Evolutionary conservation across 2,797 vertebrate genomes (phyloP), one percentile per base, ranked within the genome.

Genomic region (Lindbergichthys nudifrons): DNA sequence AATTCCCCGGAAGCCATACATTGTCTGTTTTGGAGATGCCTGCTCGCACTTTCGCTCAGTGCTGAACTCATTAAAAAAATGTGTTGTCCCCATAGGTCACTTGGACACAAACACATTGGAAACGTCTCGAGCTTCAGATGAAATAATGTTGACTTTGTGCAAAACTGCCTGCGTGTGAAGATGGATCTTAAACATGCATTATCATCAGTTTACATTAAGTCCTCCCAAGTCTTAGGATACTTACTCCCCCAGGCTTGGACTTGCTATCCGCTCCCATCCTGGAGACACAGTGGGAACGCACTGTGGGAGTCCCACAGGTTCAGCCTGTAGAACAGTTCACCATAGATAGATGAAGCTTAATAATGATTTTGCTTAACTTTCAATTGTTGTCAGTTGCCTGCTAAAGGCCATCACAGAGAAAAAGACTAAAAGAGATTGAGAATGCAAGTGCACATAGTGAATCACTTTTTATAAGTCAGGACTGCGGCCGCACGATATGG

Each of bases 211-310:
- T 50, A 39, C 15, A 23, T 26, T 15, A 36, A 62, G 39, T 60
- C 56, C 63, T 43, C 26, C 12, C 14, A 42, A 32, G 56, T 19
- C 42, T 50, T 2, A n/a, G 42, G 39, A 43, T 30, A n/a, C 66
- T 3, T 36, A 2, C 52, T 75, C 62, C 32, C 59, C 6, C 1
- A 48, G 65, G 12, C 16, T 68, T 13, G 15, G 21, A 36, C 75
- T 56, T 51, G 54, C 43, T 18, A 67, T 65, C 47, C 10, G 36
- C 47, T 79, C 23, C 60, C 60, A 61, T 64, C 43, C n/a, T 56
- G n/a, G 30, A 78, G 68, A 23, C 47, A 21, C 75, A 53, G 67
- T 60, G 47, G 53, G 76, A 76, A 63, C 23, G 11, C 47, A 30
- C 61, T 53, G 54, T 14, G 7, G 65, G 23, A 46, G 18, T 66